Conservation (phyloP, 2,113 vertebrate species). For the Caretta caretta region DNA sequence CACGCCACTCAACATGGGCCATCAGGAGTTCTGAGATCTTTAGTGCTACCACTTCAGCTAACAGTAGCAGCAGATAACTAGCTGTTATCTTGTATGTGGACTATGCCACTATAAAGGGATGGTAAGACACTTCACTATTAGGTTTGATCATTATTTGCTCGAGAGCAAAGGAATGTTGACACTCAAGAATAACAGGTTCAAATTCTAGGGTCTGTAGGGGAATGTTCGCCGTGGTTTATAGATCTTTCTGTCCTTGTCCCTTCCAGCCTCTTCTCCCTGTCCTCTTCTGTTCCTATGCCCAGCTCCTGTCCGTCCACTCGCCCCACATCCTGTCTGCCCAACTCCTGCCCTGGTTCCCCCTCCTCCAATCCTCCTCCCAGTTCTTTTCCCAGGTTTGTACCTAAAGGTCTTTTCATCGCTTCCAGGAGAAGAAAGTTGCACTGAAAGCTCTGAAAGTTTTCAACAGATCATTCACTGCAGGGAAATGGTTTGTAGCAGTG, state of each 20-base stretch:
- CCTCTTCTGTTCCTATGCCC: background rate
- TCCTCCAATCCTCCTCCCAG: background rate
- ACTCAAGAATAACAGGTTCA: background rate
- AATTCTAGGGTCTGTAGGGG: too few relatives aligned
- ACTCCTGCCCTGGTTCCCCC: background rate
- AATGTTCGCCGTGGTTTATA: background rate
- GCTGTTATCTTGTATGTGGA: too few relatives aligned
- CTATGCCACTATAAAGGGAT: too few relatives aligned
- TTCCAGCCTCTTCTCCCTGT: background rate
- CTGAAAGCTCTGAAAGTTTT: background rate
- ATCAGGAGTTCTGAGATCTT: background rate
- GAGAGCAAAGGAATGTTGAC: background rate
- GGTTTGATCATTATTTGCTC: background rate
- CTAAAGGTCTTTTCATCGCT: background rate
- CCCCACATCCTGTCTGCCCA: rapidly evolving
- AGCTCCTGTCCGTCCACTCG: background rate
- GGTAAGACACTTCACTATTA: background rate
- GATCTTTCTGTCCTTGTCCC: background rate
- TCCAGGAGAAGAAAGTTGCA: background rate
- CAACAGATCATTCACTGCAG: background rate
- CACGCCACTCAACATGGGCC: background rate
- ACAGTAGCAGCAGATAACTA: too few relatives aligned
- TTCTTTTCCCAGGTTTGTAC: background rate
- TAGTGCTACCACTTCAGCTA: too few relatives aligned
- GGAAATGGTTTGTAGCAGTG: background rate